Conservation (phyloP, 2,888 invertebrate genomes). For the Patella pellucida region DNA sequence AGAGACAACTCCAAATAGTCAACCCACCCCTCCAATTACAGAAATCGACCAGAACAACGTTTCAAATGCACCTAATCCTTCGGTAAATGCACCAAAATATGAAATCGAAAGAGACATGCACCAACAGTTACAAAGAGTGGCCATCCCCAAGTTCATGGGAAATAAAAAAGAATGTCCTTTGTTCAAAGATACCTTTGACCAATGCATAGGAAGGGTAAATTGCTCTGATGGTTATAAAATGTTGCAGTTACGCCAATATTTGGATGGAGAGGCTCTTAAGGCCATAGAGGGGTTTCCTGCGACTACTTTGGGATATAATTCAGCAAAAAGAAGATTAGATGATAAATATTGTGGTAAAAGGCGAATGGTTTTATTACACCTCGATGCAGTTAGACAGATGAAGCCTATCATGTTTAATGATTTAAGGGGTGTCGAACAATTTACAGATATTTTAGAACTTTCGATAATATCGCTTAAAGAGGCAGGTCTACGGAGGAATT, state of each 20-base stretch:
- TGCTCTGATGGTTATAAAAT: not conserved
- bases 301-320: not conserved
- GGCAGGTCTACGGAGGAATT: not conserved
- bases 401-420: slow-evolving; percentile 1
- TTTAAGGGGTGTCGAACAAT: not conserved
- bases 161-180: not conserved
- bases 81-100: not conserved
- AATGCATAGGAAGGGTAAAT: not conserved
- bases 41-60: too few relatives aligned
- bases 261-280: not conserved
- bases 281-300: slow-evolving; percentile 1
- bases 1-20: not conserved
- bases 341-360: not conserved
- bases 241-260: not conserved
- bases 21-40: too few relatives aligned
- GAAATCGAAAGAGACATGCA: not conserved
- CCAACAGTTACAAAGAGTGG: not conserved
- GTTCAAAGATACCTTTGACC: slow-evolving; percentile 4
- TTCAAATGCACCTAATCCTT: too few relatives aligned
- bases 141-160: not conserved
- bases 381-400: not conserved
- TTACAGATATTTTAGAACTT: not conserved
- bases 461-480: slow-evolving; percentile 11
- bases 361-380: not conserved
- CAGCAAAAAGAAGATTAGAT: not conserved